Base-by-base conservation (phyloP, 2,113 vertebrate genomes). In the Pseudolaguvia tuberculata region DNA sequence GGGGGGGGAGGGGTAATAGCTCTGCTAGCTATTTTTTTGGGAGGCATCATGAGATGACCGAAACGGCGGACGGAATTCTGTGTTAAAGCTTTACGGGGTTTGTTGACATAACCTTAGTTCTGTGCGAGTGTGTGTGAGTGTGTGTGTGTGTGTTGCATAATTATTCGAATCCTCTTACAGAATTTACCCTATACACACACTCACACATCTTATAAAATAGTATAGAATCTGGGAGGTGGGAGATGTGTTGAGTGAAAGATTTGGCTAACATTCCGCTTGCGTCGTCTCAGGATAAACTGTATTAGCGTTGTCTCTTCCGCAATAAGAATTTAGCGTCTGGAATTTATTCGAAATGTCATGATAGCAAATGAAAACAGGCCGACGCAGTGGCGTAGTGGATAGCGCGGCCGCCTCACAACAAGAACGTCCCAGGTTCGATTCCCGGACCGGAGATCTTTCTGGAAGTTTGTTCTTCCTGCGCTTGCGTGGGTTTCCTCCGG, bases 151-250 rank as follows among this genome's bases (percentile, higher is more conserved):
- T 72, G 58, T 68, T n/a, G 48, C 25, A 75, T 52, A 80, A 81
- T 77, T 75, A 78, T 82, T 80, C 88, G 88, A 86, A 87, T 86
- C 83, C 85, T 83, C 80, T 85, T 78, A 57, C 81, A 79, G 73
- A 78, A 80, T 85, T 89, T 88, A 89, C 86, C 80, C 84, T 85
- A 87, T 86, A 56, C 51, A 56, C 31, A 70, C 51, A 56, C 29
- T 42, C 29, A 55, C 67, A 53, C 50, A 42, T 31, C 39, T 35
- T 6, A 35, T 35, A 35, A 35, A 35, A 35, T 14, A 25, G 17
- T 17, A 15, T 10, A 5, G 3, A 12, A 42, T 18, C 11, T 21
- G 13, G 35, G 31, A 21, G 10, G 31, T 20, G 2, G 4, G 4
- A 61, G 27, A 35, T 50, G 17, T 29, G 58, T 27, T 9, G 5